A percentile compares a stretch with the other conserved stretches of the same genome.
Evolutionary conservation across 2,797 vertebrate genomes (phyloP).

Genomic region (Anguilla anguilla): DNA sequence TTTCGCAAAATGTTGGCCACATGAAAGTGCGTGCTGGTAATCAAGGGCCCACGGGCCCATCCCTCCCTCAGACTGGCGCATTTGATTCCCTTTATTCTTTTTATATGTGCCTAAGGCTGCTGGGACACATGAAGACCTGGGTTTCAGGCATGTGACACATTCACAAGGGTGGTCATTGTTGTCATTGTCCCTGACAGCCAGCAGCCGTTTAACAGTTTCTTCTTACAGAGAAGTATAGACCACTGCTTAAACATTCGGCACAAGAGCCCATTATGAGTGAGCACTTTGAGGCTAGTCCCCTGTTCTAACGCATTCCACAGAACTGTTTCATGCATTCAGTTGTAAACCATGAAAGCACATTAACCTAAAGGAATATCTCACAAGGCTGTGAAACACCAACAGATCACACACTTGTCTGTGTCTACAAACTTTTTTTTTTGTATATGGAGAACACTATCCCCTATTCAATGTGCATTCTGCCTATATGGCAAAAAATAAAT

Average conservation of each 20-base stretch:
- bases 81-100: conserved; percentile 49
- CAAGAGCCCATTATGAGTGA: conserved; percentile 31
- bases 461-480: not conserved
- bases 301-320: conserved; percentile 39
- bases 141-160: not conserved
- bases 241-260: conserved; percentile 31
- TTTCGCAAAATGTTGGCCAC: conserved; percentile 66
- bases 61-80: conserved; percentile 58
- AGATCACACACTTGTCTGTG: not conserved
- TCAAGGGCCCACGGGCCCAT: conserved; percentile 65
- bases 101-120: conserved; percentile 28
- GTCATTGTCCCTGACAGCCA: conserved; percentile 44
- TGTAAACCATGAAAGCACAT: conserved; percentile 21
- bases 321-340: conserved; percentile 45
- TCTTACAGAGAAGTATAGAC: conserved; percentile 50
- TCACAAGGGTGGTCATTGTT: conserved; percentile 57
- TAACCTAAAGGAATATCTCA: conserved; percentile 24
- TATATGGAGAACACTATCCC: not conserved
- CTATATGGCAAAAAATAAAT: not conserved
- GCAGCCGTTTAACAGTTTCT: conserved; percentile 39
- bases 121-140: conserved; percentile 26
- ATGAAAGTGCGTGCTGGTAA: conserved; percentile 70
- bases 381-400: not conserved
- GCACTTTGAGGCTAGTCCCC: not conserved
- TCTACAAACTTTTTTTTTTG: not conserved